Percentiles rank a stretch among this genome's conserved stretches.
These are phyloP conservation scores for Euura saliciscinereae DNA, from an alignment of 1,140 invertebrate genomes.

Conservation along the genomic window DNA sequence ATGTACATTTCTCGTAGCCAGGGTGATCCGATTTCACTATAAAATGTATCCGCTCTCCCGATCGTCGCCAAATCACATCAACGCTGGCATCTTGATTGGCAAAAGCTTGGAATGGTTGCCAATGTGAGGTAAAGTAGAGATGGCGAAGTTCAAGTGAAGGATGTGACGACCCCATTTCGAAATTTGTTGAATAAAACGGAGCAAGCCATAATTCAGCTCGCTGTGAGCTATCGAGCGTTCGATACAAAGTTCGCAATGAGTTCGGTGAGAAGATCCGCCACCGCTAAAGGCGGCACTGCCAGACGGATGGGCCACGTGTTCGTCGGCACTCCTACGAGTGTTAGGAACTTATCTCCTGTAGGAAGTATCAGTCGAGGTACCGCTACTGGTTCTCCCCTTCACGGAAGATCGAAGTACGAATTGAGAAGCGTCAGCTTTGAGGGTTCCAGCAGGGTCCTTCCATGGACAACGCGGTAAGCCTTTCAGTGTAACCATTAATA, in stretches of 20 bases:
- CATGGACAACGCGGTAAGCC: conserved; percentile 53
- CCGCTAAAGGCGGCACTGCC: conserved; percentile 34
- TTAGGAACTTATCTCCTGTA: not conserved
- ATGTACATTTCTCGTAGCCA: not conserved
- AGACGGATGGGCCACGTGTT: conserved; percentile 44
- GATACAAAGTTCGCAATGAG: conserved; percentile 33
- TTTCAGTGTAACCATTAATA: not conserved
- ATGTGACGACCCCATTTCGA: too few species aligned
- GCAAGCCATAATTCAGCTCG: too few species aligned
- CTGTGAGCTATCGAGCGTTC: too few species aligned
- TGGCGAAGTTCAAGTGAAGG: too few species aligned
- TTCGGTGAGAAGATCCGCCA: conserved; percentile 41
- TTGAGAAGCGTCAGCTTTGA: conserved; percentile 59
- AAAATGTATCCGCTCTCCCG: not conserved
- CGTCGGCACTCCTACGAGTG: conserved; percentile 10
- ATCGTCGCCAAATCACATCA: not conserved
- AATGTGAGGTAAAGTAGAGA: too few species aligned
- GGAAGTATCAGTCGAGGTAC: not conserved
- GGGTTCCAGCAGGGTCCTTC: conserved; percentile 50
- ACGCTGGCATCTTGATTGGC: too few species aligned
- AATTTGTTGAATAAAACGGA: too few species aligned
- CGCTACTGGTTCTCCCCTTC: conserved; percentile 40
- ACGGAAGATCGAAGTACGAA: conserved; percentile 52
- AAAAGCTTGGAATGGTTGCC: too few species aligned
- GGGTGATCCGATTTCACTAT: not conserved